phyloP scores from a whole-genome alignment of 2,113 vertebrate species.

The Triplophysa tibetana region DNA sequence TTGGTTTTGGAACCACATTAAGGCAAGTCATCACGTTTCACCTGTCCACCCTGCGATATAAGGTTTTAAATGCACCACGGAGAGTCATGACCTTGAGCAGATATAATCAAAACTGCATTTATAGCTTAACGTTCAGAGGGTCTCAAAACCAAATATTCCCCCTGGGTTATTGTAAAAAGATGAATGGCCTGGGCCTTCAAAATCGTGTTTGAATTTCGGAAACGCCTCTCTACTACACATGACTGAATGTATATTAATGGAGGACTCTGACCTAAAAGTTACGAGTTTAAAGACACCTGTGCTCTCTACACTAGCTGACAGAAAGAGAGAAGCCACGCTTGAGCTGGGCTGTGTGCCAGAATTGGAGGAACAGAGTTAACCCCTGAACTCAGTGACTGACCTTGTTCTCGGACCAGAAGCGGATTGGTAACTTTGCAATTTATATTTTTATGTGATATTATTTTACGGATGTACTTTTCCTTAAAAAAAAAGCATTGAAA shows the following conservation, averaged over 20 bases:
- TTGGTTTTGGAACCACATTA: background rate
- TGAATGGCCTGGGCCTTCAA: conserved; percentile 26
- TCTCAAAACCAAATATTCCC: conserved; percentile 22
- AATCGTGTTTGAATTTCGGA: conserved; percentile 16
- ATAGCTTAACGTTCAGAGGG: conserved; percentile 22
- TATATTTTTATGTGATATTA: no score
- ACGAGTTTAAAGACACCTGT: conserved; percentile 30
- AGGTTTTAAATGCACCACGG: conserved; percentile 20
- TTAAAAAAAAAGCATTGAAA: no score
- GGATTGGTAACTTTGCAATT: no score
- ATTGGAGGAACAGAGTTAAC: background rate
- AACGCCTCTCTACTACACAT: conserved; percentile 13
- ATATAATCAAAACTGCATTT: conserved; percentile 41
- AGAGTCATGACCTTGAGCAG: conserved; percentile 3
- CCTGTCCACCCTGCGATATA: background rate
- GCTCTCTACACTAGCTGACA: conserved; percentile 21
- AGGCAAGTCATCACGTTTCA: background rate
- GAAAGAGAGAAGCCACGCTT: conserved; percentile 20
- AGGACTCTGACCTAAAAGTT: conserved; percentile 24
- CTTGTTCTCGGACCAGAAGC: background rate
- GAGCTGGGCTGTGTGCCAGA: background rate
- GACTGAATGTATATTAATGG: conserved; percentile 42
- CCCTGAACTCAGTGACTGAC: background rate
- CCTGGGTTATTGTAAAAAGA: conserved; percentile 35
- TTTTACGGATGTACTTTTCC: no score